Base-by-base conservation (phyloP, 2,797 vertebrate species). In the Helostoma temminkii region DNA sequence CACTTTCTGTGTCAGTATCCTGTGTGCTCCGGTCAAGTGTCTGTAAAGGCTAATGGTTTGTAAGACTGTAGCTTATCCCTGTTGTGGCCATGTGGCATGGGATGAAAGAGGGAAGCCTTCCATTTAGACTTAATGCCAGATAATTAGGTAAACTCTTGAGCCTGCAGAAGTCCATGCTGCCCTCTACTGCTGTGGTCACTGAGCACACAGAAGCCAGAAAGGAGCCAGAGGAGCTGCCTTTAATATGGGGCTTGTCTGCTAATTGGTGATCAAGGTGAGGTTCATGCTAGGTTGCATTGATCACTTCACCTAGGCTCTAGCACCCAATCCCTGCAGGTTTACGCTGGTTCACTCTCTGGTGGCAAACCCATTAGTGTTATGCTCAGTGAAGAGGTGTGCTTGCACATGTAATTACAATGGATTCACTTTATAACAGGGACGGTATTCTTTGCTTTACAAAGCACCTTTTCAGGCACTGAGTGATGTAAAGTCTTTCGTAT, bases 61-160 rank as follows among this genome's bases (percentile, higher is more conserved):
- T 89, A 88, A 83, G 74, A 84, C 67, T 62, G 26, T 0, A n/a
- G 83, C 83, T 93, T 83, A 92, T 93, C 89, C 85, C 64, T 12
- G 78, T 74, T 72, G 76, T 65, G 70, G 74, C 83, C 84, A 87
- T 86, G 83, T 89, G 80, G 83, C 57, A 46, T 10, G 30, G 82
- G 82, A 86, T 82, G 74, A 83, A 71, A 76, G 79, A 87, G 80
- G 79, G 80, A 91, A 91, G 84, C 83, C 83, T 90, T 84, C 85
- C 81, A 75, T 92, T 87, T 88, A 78, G 88, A 85, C 78, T 80
- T 91, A 92, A 93, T 90, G 79, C 88, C 82, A 78, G 87, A 85
- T 90, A 90, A 91, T 93, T 91, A 91, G 82, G 87, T 88, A 84
- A 92, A 90, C 76, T 83, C 77, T 83, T 88, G 86, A 88, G 78